These are phyloP conservation scores for Coelopa pilipes DNA, from an alignment of 2,888 invertebrate genomes.

Conservation along the genomic window DNA sequence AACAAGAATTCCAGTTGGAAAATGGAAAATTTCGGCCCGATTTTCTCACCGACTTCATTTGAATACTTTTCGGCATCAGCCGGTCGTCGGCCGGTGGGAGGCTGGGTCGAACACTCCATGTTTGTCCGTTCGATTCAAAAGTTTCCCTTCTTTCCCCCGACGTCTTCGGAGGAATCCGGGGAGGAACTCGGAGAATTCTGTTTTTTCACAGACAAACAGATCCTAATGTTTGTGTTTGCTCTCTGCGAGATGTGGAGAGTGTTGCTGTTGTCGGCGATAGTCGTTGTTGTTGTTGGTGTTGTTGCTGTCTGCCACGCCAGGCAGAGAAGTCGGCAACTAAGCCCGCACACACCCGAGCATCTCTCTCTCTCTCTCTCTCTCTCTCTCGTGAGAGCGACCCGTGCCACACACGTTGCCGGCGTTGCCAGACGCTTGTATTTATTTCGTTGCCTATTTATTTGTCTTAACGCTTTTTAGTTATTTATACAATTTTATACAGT, in stretches of 20 bases:
- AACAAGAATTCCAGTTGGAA: too few relatives aligned
- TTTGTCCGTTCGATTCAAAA: background rate
- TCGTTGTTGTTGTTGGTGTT: conserved; percentile 15
- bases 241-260: background rate
- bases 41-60: background rate
- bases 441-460: conserved; percentile 34
- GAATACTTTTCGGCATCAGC: background rate
- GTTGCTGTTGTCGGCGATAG: background rate
- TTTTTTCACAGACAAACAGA: background rate
- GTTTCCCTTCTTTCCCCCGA: background rate
- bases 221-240: conserved; percentile 14
- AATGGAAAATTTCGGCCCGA: too few relatives aligned
- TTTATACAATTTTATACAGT: conserved; percentile 29
- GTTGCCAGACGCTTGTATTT: conserved; percentile 21
- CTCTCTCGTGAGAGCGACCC: background rate
- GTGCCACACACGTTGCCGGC: background rate
- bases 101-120: background rate
- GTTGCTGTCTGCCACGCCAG: conserved; percentile 21
- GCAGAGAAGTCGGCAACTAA: conserved; percentile 31
- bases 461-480: conserved; percentile 37
- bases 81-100: background rate
- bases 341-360: conserved; percentile 10
- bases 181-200: too few relatives aligned
- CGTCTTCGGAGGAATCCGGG: background rate
- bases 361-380: background rate